Evolutionary conservation across 2,113 vertebrate species (phyloP), one percentile per base, ranked within the genome.

Genomic region (Pyrgilauda ruficollis): DNA sequence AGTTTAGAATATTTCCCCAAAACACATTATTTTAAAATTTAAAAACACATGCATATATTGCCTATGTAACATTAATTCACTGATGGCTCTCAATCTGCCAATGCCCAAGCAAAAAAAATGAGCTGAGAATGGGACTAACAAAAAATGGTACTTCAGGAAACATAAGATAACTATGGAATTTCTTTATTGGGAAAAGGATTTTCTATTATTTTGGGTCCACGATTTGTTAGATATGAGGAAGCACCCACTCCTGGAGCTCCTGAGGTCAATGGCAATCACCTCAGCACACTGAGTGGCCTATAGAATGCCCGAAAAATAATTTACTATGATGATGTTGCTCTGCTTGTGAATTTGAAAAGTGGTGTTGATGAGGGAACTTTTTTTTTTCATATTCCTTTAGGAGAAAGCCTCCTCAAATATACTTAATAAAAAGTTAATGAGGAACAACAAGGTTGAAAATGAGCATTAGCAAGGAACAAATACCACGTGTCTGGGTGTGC

Each of bases 351-450:
- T 88, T 67, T 80, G 41, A 58, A 89, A 72, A 2, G 2, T 19
- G 30, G 31, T 52, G 43, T 24, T 62, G 68, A 59, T 2, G 17
- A 72, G 16, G 24, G n/a, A 69, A 5, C 1, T 76, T 55, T 56
- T 76, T 55, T 56, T 75, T 78, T 26, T 1, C 27, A 43, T 62
- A 58, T 47, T 83, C 75, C 68, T 90, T 67, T 47, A 83, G 31
- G 50, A 94, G 74, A 82, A 93, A 55, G 31, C 22, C 64, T 90
- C 93, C 73, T 92, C 77, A 90, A 90, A 94, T 63, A 94, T 61
- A 92, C 64, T 89, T 58, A 89, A 89, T 74, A 79, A 94, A 87
- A 93, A 87, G 56, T 91, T 94, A 91, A 92, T 64, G 76, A 93
- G 35, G 52, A 93, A 89, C 82, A 87, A 78, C 31, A 87, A 80